phyloP scores from a whole-genome alignment of 2,888 invertebrate species.

The Helleia helle region DNA sequence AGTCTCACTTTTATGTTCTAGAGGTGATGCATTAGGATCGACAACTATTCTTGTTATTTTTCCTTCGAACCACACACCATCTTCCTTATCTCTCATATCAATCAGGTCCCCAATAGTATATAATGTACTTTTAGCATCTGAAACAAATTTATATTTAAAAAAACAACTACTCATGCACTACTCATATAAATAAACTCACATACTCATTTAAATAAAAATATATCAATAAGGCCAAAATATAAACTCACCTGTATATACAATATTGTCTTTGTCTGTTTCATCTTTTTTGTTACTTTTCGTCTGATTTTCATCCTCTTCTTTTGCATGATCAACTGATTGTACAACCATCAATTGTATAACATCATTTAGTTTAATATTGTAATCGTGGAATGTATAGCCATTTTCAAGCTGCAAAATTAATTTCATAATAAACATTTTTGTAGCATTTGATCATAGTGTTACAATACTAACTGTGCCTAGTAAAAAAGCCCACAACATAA shows the following conservation, averaged over 20 bases:
- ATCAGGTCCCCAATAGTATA: slow-evolving; percentile 77
- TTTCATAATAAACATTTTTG: too few species aligned
- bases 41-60: slow-evolving; percentile 70
- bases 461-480: too few species aligned
- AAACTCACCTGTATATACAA: background rate
- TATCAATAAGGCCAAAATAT: background rate
- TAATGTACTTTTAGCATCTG: slow-evolving; percentile 59
- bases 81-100: slow-evolving; percentile 75
- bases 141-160: background rate
- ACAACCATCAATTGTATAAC: slow-evolving; percentile 19
- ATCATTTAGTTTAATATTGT: slow-evolving; percentile 49
- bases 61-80: slow-evolving; percentile 85
- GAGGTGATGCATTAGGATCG: slow-evolving; percentile 30
- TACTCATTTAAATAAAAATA: background rate
- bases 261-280: slow-evolving; percentile 15
- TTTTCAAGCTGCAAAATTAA: slow-evolving; percentile 75
- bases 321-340: slow-evolving; percentile 12
- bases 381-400: slow-evolving; percentile 83
- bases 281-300: slow-evolving; percentile 23
- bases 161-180: too few species aligned
- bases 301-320: slow-evolving; percentile 19
- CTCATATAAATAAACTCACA: too few species aligned
- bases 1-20: too few species aligned
- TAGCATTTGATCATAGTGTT: too few species aligned
- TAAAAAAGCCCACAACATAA: too few species aligned